Evolutionary conservation across 2,113 vertebrate species (phyloP).

Genomic region (Lontra canadensis): DNA sequence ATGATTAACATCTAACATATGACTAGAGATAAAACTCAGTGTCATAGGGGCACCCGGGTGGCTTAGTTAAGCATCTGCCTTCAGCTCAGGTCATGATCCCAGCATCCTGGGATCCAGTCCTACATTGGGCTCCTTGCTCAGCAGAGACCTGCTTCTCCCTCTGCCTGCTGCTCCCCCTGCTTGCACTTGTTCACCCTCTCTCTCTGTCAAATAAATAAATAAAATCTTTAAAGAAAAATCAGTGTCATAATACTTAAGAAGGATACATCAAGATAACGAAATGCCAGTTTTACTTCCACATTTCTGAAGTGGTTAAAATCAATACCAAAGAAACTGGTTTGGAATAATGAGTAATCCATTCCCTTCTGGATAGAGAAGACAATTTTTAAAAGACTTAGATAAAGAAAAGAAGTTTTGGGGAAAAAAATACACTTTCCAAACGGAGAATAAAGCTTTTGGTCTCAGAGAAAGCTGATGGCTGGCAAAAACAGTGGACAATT

Average conservation of each 20-base stretch:
- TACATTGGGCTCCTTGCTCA: no score
- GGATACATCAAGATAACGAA: not conserved
- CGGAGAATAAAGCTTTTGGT: not conserved
- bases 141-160: no score
- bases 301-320: constrained; percentile 15
- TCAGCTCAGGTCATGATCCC: no score
- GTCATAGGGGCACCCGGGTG: no score
- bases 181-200: no score
- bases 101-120: no score
- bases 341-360: not conserved
- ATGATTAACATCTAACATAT: not conserved
- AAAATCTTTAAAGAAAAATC: not conserved
- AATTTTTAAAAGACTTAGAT: not conserved
- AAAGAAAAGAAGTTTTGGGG: not conserved
- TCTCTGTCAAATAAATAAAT: no score
- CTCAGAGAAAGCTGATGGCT: not conserved
- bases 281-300: not conserved
- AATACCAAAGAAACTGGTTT: constrained; percentile 4
- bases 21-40: not conserved
- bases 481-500: not conserved
- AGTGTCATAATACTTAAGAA: not conserved
- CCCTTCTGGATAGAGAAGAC: not conserved
- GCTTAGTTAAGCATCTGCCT: no score
- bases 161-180: no score
- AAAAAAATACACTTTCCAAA: not conserved